A percentile compares a stretch with the other conserved stretches of the same genome.
These are phyloP conservation scores for Acipenser ruthenus DNA, from an alignment of 2,797 vertebrate genomes.

Conservation along the genomic window DNA sequence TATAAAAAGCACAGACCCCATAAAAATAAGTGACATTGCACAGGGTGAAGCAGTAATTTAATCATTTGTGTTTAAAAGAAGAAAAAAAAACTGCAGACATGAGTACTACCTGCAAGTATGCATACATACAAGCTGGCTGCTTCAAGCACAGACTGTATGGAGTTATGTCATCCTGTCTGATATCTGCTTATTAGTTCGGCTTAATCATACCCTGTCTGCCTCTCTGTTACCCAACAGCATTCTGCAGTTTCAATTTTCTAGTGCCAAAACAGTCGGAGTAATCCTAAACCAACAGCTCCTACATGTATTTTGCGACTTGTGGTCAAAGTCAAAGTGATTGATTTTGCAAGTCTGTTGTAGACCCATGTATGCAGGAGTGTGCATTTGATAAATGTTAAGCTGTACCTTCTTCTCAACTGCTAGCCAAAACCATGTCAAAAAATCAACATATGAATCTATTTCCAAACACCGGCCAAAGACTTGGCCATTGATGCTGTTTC, in stretches of 20 bases:
- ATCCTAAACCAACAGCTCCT: conserved; percentile 27
- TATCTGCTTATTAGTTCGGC: conserved; percentile 51
- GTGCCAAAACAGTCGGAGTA: conserved; percentile 37
- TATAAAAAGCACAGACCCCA: not conserved
- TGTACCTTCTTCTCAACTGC: too few relatives aligned
- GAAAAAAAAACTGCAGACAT: conserved; percentile 62
- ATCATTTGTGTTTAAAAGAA: conserved; percentile 16
- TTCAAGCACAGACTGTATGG: conserved; percentile 62
- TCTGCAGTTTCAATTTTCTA: conserved; percentile 32
- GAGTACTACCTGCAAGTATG: conserved; percentile 68
- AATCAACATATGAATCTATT: too few relatives aligned
- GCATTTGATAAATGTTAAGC: too few relatives aligned
- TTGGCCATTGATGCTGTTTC: too few relatives aligned
- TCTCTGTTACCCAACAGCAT: conserved; percentile 42
- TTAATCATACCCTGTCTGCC: conserved; percentile 52
- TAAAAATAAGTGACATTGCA: not conserved
- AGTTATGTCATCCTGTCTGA: conserved; percentile 61
- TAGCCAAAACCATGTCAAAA: too few relatives aligned
- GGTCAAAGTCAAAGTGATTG: too few relatives aligned
- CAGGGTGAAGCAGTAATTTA: conserved; percentile 3
- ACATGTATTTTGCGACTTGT: too few relatives aligned
- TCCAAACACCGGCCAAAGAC: too few relatives aligned
- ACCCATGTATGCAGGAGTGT: too few relatives aligned
- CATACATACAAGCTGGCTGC: conserved; percentile 54
- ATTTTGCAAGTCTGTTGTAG: too few relatives aligned